Percentiles rank a stretch among this genome's conserved stretches.
phyloP scores from a whole-genome alignment of 2,888 invertebrate genomes.

The Pristionchus mayeri region DNA sequence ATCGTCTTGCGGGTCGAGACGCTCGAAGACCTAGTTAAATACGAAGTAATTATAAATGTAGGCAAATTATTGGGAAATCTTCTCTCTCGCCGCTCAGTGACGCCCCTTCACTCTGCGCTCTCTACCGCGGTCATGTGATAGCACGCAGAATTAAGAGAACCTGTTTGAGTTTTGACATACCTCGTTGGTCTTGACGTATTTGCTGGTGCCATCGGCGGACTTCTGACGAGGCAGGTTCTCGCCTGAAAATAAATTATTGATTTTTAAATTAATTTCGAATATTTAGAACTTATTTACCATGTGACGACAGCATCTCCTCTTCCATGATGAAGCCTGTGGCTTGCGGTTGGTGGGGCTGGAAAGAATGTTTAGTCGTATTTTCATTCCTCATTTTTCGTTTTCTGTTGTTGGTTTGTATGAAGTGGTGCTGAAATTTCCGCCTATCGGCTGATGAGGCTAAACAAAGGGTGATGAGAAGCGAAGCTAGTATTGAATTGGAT shows the following conservation, averaged over 20 bases:
- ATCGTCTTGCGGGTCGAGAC: conserved; percentile 69
- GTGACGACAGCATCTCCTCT: conserved; percentile 72
- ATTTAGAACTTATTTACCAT: conserved; percentile 50
- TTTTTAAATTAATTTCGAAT: not conserved
- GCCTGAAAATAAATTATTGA: not conserved
- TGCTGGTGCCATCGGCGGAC: conserved; percentile 14
- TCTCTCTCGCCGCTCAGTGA: not conserved
- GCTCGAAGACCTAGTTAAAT: conserved; percentile 72
- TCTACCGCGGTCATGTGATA: not conserved
- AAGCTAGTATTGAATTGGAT: no score
- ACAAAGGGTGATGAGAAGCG: no score
- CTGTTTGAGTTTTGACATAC: not conserved
- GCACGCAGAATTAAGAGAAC: not conserved
- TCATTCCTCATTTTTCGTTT: no score
- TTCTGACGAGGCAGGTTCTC: conserved; percentile 9
- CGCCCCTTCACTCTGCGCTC: not conserved
- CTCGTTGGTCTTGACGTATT: conserved; percentile 47
- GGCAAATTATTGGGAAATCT: not conserved
- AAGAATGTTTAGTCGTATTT: not conserved
- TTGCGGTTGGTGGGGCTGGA: not conserved
- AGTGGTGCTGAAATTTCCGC: not conserved
- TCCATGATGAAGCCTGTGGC: conserved; percentile 70
- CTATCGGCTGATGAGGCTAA: no score
- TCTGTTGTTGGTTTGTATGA: no score
- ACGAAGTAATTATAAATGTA: conserved; percentile 10